phyloP scores from a whole-genome alignment of 2,888 invertebrate genomes.

The Xestia ashworthii region DNA sequence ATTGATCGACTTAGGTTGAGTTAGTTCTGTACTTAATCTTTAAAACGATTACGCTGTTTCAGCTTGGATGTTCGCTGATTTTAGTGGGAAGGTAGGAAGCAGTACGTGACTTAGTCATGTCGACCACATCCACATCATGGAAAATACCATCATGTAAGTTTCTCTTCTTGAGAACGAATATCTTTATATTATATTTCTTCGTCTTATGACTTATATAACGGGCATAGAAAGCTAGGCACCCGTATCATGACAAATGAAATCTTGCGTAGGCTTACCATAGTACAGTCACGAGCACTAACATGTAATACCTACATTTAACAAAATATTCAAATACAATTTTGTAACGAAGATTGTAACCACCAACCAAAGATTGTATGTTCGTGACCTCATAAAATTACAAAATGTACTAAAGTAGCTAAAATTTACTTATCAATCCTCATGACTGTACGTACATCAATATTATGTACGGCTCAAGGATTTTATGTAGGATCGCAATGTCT shows the following conservation, averaged over 20 bases:
- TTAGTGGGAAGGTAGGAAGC: neutral
- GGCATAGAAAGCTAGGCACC: constrained; percentile 20
- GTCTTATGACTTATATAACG: constrained; percentile 8
- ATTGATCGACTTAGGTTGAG: neutral
- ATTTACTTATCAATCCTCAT: neutral
- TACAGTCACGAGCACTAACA: neutral
- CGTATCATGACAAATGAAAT: constrained; percentile 55
- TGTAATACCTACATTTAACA: neutral
- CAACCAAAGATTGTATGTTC: too few species aligned
- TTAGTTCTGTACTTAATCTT: neutral
- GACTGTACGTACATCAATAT: constrained; percentile 38
- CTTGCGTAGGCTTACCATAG: constrained; percentile 16
- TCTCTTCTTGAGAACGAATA: neutral
- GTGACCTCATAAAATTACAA: neutral
- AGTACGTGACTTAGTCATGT: neutral
- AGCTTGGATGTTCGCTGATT: neutral
- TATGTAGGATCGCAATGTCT: constrained; percentile 34
- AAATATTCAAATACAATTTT: neutral
- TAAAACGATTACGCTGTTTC: neutral
- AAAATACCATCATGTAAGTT: neutral
- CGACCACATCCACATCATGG: neutral
- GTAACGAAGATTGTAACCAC: neutral
- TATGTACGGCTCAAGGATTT: constrained; percentile 35
- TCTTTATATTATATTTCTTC: neutral
- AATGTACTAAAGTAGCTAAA: neutral